Evolutionary conservation across 2,113 vertebrate genomes (phyloP).

Genomic region (Mormyrus iriodes): DNA sequence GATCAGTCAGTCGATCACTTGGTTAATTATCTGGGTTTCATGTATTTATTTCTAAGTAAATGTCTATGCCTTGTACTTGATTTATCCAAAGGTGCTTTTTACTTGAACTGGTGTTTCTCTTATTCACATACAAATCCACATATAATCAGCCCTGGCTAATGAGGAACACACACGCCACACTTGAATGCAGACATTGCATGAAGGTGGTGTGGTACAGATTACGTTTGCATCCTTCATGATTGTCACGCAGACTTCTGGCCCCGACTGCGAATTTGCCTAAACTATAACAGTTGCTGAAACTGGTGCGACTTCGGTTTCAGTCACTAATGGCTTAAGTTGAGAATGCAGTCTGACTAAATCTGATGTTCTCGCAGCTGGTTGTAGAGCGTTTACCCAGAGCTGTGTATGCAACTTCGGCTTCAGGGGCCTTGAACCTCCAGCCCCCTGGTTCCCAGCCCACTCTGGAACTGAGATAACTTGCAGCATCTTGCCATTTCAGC

Average conservation of each 20-base stretch:
- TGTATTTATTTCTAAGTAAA: background rate
- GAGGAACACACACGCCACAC: background rate
- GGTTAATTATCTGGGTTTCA: background rate
- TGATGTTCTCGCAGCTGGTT: background rate
- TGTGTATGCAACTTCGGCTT: background rate
- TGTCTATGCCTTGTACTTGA: background rate
- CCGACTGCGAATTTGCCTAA: background rate
- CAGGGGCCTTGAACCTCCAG: background rate
- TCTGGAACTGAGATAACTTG: background rate
- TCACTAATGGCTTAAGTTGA: background rate
- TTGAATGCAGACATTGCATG: background rate
- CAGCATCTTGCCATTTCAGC: slow-evolving; percentile 49
- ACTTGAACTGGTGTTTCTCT: background rate
- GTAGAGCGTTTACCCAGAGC: background rate
- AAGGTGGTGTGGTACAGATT: background rate
- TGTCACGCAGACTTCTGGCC: background rate
- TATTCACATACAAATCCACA: background rate
- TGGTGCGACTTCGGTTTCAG: background rate
- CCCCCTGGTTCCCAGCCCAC: background rate
- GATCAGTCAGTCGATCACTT: background rate
- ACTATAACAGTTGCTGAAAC: background rate
- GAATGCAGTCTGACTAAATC: background rate
- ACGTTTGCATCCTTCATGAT: background rate
- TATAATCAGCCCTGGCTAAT: background rate
- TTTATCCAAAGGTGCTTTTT: background rate